phyloP scores from a whole-genome alignment of 2,797 vertebrate genomes.

The Crypturellus tataupa region DNA sequence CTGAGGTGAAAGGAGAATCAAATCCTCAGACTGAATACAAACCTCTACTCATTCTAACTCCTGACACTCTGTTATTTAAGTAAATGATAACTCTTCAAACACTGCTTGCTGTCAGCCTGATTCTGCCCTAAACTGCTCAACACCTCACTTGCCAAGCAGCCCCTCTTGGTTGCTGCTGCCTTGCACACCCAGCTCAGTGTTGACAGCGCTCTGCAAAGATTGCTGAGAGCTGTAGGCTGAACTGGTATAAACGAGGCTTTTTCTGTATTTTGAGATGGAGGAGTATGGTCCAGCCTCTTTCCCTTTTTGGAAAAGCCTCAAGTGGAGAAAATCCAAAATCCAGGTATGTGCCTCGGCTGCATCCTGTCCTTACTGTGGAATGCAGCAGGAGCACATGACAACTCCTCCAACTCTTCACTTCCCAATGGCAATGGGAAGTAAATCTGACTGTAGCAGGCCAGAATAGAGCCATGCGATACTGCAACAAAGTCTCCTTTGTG shows the following conservation, averaged over 20 bases:
- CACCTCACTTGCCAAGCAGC: not conserved
- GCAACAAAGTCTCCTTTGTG: not conserved
- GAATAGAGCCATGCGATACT: not conserved
- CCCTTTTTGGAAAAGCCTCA: not conserved
- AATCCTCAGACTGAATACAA: conserved; percentile 12
- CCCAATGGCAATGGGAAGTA: not conserved
- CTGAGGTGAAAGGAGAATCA: conserved; percentile 19
- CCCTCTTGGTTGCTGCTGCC: not conserved
- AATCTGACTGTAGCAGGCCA: not conserved
- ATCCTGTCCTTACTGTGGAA: not conserved
- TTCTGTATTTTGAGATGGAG: not conserved
- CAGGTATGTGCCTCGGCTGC: not conserved
- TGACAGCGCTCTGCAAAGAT: not conserved
- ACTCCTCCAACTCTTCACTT: not conserved
- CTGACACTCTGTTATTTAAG: not conserved
- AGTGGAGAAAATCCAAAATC: not conserved
- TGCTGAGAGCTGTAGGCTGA: not conserved
- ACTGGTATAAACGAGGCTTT: not conserved
- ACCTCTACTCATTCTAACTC: not conserved
- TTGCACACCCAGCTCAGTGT: not conserved
- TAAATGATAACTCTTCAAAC: not conserved
- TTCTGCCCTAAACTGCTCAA: not conserved
- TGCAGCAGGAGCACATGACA: not conserved
- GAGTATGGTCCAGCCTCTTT: not conserved
- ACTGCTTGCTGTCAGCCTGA: not conserved